Conservation (phyloP, 2,797 vertebrate species). For the Simalia tracyae region DNA sequence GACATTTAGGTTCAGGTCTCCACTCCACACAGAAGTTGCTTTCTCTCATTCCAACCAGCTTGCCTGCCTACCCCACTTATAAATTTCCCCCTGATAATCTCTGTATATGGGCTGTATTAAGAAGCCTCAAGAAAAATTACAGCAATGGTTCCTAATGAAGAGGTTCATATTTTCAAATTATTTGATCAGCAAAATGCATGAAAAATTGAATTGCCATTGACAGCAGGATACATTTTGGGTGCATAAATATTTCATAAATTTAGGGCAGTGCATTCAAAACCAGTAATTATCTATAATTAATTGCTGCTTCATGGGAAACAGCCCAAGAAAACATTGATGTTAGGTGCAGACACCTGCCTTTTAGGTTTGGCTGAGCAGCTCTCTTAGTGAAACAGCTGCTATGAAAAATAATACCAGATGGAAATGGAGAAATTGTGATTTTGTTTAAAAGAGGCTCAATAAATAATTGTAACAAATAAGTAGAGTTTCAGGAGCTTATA, state of each 20-base stretch:
- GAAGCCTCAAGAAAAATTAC: slow-evolving; percentile 29
- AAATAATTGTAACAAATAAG: slow-evolving; percentile 23
- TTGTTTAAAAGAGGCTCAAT: slow-evolving; percentile 35
- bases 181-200: slow-evolving; percentile 9
- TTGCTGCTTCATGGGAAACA: slow-evolving; percentile 38
- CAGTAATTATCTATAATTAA: slow-evolving; percentile 48
- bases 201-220: not conserved
- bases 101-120: not conserved
- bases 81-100: not conserved
- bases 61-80: not conserved
- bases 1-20: not conserved
- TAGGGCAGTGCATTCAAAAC: slow-evolving; percentile 42
- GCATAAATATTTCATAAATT: slow-evolving; percentile 44
- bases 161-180: slow-evolving; percentile 4
- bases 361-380: slow-evolving; percentile 33
- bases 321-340: slow-evolving; percentile 53
- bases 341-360: slow-evolving; percentile 47
- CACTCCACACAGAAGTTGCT: not conserved
- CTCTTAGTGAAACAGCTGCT: slow-evolving; percentile 48
- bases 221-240: slow-evolving; percentile 24
- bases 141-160: slow-evolving; percentile 6
- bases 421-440: slow-evolving; percentile 17
- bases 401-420: slow-evolving; percentile 50
- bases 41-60: not conserved
- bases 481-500: slow-evolving; percentile 27